Evolutionary conservation across 2,113 vertebrate species (phyloP), one percentile per base, ranked within the genome.

Genomic region (Dasyurus viverrinus): DNA sequence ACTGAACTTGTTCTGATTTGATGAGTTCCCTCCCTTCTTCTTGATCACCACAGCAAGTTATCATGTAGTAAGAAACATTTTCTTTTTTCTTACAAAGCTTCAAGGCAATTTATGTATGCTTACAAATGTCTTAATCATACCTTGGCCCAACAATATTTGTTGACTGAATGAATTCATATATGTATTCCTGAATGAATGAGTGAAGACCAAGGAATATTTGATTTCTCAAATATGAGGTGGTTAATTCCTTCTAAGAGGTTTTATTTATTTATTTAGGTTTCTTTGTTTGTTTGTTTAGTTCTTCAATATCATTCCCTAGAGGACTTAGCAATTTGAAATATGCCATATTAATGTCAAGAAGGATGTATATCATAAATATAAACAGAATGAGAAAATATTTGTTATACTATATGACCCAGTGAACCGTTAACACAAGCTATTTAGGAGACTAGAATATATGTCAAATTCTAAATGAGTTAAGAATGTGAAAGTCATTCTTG

Each of bases 371-470:
- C 96, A 96, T 92, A 96, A 94, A 92, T 95, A 52, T 96, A 90
- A 95, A 90, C 47, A 89, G 93, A 94, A 68, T 96, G 96, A 97
- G 92, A 93, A 98, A 97, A 98, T 95, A 97, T 97, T 97, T 92
- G 91, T 97, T 96, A 47, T 92, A 94, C 52, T 0, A n/a, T 53
- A 94, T 97, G 93, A 92, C 26, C 96, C 96, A 95, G 57, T 92
- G 92, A 91, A 42, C 94, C 97, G 92, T 89, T 90, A 90, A 95
- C 96, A 76, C 92, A 89, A 97, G 60, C 94, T 19, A 68, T 57
- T 95, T 97, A 96, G 97, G 93, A 96, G 91, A 95, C n/a, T 92
- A 91, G 89, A 97, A 96, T 36, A 27, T 46, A 26, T 96, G 96
- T 93, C 50, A 95, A 46, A 68, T 7, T 36, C 30, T 19, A 68